phyloP scores from a whole-genome alignment of 2,888 invertebrate species.

The Acleris laterana region DNA sequence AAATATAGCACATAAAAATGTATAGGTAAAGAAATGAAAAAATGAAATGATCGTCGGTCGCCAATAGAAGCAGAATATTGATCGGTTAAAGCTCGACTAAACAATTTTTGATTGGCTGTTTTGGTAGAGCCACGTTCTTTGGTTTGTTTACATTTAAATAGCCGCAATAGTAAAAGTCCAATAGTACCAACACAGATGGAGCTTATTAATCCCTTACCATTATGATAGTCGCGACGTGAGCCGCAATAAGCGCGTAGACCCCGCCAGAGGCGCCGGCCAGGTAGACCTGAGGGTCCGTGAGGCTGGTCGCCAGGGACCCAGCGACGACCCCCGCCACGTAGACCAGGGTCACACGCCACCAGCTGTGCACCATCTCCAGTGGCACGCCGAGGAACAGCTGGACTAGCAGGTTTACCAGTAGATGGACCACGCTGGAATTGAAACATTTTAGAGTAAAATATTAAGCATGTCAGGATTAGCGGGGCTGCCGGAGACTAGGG shows the following conservation, averaged over 20 bases:
- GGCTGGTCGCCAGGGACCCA: slow-evolving; percentile 92
- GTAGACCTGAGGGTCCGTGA: slow-evolving; percentile 90
- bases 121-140: no score
- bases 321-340: slow-evolving; percentile 94
- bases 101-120: no score
- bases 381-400: slow-evolving; percentile 97
- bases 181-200: no score
- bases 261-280: slow-evolving; percentile 98
- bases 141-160: no score
- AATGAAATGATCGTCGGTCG: no score
- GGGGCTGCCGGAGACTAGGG: no score
- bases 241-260: slow-evolving; percentile 96
- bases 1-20: no score
- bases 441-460: neutral
- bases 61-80: no score
- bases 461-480: no score
- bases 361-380: slow-evolving; percentile 97
- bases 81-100: no score
- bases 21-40: no score
- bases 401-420: slow-evolving; percentile 95
- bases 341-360: slow-evolving; percentile 95
- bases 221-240: slow-evolving; percentile 95
- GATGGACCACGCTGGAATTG: slow-evolving; percentile 89
- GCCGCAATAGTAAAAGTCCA: no score
- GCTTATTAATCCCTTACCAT: slow-evolving; percentile 83